Conservation (phyloP, 2,888 invertebrate genomes). For the Ctenicera cuprea region DNA sequence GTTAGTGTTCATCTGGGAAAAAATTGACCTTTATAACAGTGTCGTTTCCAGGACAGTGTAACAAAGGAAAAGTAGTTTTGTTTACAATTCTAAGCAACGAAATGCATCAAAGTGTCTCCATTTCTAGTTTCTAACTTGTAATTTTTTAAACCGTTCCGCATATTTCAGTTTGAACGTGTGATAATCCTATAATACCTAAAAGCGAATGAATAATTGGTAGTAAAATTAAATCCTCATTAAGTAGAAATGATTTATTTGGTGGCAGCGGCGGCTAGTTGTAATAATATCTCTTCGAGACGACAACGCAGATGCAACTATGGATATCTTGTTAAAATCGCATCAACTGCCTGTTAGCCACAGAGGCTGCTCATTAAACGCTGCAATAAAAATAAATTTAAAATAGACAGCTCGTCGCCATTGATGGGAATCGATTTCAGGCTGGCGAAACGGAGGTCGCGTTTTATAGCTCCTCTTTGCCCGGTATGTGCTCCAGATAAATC, state of each 20-base stretch:
- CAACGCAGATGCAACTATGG: slow-evolving; percentile 17
- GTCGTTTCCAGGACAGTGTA: too few species aligned
- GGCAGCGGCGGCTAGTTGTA: background rate
- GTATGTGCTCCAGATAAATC: slow-evolving; percentile 48
- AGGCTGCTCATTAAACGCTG: slow-evolving; percentile 51
- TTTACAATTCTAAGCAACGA: too few species aligned
- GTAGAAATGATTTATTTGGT: slow-evolving; percentile 23
- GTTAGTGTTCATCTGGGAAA: too few species aligned
- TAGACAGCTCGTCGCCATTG: slow-evolving; percentile 55
- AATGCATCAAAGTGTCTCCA: too few species aligned
- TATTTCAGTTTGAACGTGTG: background rate
- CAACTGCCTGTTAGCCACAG: slow-evolving; percentile 46
- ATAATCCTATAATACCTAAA: background rate
- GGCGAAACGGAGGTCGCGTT: slow-evolving; percentile 49
- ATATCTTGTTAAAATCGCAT: slow-evolving; percentile 45
- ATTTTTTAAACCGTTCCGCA: background rate
- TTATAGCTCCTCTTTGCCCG: slow-evolving; percentile 48
- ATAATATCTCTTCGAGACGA: slow-evolving; percentile 13
- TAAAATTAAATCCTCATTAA: slow-evolving; percentile 31
- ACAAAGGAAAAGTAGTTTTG: too few species aligned
- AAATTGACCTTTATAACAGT: background rate
- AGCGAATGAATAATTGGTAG: slow-evolving; percentile 4
- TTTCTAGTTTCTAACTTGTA: background rate
- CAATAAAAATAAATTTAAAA: slow-evolving; percentile 57
- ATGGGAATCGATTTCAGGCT: slow-evolving; percentile 53